Evolutionary conservation across 2,797 vertebrate species (phyloP).

Genomic region (Rhinogobio ventralis): DNA sequence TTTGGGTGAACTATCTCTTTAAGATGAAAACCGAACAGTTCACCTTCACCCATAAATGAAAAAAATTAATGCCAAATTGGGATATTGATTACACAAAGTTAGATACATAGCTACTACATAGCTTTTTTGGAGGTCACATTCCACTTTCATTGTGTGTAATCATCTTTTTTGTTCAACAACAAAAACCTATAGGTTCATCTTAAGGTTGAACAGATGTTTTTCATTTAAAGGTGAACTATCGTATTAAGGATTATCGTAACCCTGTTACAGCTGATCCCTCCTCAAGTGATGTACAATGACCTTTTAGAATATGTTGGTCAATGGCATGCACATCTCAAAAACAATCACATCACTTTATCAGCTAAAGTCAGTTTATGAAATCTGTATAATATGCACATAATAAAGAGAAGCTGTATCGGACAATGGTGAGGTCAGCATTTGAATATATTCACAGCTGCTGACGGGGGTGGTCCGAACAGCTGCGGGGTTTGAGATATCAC

Average conservation of each 20-base stretch:
- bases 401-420: conserved; percentile 62
- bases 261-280: not conserved
- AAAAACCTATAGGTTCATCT: not conserved
- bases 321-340: not conserved
- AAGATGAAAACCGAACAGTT: not conserved
- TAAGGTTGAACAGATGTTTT: not conserved
- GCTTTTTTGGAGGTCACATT: not conserved
- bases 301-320: not conserved
- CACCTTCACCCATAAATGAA: too few species aligned
- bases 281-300: not conserved
- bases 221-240: not conserved
- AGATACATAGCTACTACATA: not conserved
- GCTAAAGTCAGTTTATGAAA: not conserved
- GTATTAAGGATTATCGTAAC: not conserved
- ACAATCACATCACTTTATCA: not conserved
- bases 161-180: not conserved
- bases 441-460: conserved; percentile 75
- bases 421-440: conserved; percentile 70
- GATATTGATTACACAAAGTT: not conserved
- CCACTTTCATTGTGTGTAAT: not conserved
- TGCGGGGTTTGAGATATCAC: conserved; percentile 66
- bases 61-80: not conserved
- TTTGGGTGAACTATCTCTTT: not conserved
- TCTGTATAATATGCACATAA: not conserved
- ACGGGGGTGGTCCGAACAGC: conserved; percentile 65